Base-by-base conservation (phyloP, 1,140 invertebrate species). In the Chymomyza costata region DNA sequence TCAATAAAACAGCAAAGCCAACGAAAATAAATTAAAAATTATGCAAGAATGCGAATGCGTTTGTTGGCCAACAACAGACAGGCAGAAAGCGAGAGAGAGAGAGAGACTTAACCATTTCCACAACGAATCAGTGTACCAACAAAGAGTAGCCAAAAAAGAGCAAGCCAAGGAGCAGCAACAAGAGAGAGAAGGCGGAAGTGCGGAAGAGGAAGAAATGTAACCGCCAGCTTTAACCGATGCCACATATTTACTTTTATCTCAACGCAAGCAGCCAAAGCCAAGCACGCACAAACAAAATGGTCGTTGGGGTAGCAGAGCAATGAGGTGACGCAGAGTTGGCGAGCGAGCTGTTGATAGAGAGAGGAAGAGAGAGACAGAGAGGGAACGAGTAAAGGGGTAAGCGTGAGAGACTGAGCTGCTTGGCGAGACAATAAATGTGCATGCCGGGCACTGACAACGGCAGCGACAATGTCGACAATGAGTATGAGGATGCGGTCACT, bases 241-340 rank as follows among this genome's bases (percentile, higher is more conserved):
- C 67, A 80, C 73, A 73, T 80, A 80, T 80, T 80, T 80, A 80
- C 74, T 80, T 80, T 80, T 80, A 80, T 80, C 73, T 73, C 64
- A 58, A 43, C 45, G 30, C 28, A 46, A 59, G 61, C 60, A 78
- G 63, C 59, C 68, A 73, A 64, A 65, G 64, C 68, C 67, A 53
- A 54, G 46, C 49, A 60, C 51, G 73, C 63, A 64, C 67, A 71
- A 80, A 71, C 67, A 78, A 80, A 67, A 56, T 61, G 61, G 37
- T 37, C 28, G 51, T 40, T 40, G 28, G 21, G 48, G 55, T 44
- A 21, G 7, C 28, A 44, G 13, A n/a, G 25, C 44, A n/a, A n/a
- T n/a, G n/a, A n/a, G n/a, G n/a, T n/a, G n/a, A n/a, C n/a, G n/a
- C n/a, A n/a, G n/a, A n/a, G n/a, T n/a, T n/a, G n/a, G n/a, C n/a